Conservation (phyloP, 2,797 vertebrate species). For the Centropyge bicolor region DNA sequence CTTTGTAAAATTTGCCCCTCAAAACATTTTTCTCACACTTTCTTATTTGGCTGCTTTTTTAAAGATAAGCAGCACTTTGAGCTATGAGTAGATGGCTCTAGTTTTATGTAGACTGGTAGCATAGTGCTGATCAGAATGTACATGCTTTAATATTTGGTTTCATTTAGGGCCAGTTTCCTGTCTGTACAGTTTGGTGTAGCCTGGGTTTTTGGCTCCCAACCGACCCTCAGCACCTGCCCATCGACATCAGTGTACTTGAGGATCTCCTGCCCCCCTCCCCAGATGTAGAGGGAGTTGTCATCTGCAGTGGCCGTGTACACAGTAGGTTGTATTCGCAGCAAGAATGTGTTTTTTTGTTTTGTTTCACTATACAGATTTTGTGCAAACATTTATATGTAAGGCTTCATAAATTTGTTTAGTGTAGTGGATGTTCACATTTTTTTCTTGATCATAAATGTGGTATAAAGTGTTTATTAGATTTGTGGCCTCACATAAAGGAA, state of each 20-base stretch:
- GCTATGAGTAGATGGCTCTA: background rate
- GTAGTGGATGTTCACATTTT: constrained; percentile 8
- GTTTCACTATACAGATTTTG: background rate
- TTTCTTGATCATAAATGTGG: background rate
- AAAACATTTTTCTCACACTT: background rate
- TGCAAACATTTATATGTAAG: background rate
- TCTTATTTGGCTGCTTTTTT: background rate
- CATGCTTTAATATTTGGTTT: constrained; percentile 3
- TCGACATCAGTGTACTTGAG: constrained; percentile 67
- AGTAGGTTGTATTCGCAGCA: constrained; percentile 57
- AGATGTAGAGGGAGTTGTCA: constrained; percentile 84
- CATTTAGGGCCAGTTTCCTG: constrained; percentile 39
- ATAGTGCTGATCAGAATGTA: background rate
- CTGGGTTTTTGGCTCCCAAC: constrained; percentile 42
- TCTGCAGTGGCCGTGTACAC: constrained; percentile 78
- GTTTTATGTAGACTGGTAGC: background rate
- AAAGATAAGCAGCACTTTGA: background rate
- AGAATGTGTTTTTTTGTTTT: background rate
- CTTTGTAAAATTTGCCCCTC: background rate
- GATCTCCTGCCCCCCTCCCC: constrained; percentile 69
- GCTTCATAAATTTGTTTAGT: constrained; percentile 10
- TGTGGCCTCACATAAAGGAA: background rate
- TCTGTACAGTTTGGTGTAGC: constrained; percentile 41
- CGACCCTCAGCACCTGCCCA: constrained; percentile 41
- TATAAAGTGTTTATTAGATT: background rate